phyloP scores from a whole-genome alignment of 2,113 vertebrate genomes.

The Ophiodon elongatus region DNA sequence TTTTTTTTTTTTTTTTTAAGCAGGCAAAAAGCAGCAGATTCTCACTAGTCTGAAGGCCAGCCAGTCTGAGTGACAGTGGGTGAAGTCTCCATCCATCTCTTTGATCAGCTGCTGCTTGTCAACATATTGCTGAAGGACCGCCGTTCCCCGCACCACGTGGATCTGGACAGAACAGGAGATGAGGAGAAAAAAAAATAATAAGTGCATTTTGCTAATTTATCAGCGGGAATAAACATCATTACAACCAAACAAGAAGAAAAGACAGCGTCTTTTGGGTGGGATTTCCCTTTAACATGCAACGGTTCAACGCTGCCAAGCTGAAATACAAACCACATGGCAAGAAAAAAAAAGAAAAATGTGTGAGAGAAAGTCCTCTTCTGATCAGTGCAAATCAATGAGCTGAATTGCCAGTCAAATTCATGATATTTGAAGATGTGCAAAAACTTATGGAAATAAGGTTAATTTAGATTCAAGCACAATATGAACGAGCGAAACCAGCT shows the following conservation, averaged over 20 bases:
- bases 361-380: background rate
- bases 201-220: background rate
- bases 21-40: background rate
- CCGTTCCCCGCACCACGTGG: conserved; percentile 79
- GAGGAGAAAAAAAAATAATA: background rate
- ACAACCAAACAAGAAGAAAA: background rate
- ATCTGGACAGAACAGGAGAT: conserved; percentile 69
- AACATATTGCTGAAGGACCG: conserved; percentile 85
- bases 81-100: conserved; percentile 85
- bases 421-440: conserved; percentile 8
- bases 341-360: background rate
- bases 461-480: background rate
- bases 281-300: conserved; percentile 2
- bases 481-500: background rate
- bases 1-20: background rate
- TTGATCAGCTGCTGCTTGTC: conserved; percentile 87
- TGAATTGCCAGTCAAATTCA: background rate
- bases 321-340: conserved; percentile 45
- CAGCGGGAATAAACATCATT: background rate
- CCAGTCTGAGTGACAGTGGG: conserved; percentile 86
- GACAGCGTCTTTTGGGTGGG: background rate
- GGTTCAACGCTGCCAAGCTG: conserved; percentile 5
- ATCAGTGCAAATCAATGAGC: conserved; percentile 21
- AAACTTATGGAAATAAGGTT: conserved; percentile 15
- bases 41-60: conserved; percentile 87